Percentiles rank a stretch among this genome's conserved stretches.
Conservation (phyloP, 1,140 invertebrate species). For the Brachionus sp. region DNA sequence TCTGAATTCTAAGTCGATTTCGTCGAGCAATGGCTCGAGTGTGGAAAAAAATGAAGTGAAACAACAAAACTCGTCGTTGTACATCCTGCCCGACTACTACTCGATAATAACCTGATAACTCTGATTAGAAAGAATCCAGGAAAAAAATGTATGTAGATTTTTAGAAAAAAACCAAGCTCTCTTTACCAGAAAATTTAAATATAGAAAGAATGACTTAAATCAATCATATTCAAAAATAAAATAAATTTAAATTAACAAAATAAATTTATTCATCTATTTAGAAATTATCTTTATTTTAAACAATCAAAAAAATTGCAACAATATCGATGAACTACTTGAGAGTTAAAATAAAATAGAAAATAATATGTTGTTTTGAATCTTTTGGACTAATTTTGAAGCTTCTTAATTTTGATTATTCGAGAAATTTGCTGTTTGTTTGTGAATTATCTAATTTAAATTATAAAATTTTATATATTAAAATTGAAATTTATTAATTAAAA, state of each 20-base stretch:
- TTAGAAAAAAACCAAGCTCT: not conserved
- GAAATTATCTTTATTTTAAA: not conserved
- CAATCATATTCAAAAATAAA: too few species aligned
- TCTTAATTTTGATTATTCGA: too few species aligned
- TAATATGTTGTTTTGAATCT: too few species aligned
- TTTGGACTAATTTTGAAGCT: too few species aligned
- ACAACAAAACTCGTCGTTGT: conserved; percentile 23
- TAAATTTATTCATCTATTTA: not conserved
- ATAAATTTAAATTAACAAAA: too few species aligned
- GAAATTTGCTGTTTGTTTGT: too few species aligned
- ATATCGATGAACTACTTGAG: not conserved
- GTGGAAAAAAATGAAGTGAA: conserved; percentile 63
- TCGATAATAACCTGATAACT: not conserved
- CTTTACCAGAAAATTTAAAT: not conserved
- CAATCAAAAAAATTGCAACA: not conserved
- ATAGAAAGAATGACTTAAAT: not conserved
- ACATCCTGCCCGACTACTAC: conserved; percentile 20
- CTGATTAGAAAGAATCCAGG: not conserved
- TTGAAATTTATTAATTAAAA: too few species aligned
- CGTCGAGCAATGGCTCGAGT: conserved; percentile 74
- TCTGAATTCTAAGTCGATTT: conserved; percentile 72
- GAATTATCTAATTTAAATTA: too few species aligned
- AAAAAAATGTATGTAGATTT: not conserved
- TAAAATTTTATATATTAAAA: too few species aligned
- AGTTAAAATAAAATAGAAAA: too few species aligned